Percentiles rank a stretch among this genome's conserved stretches.
Conservation (phyloP, 2,888 invertebrate species). For the Bhutanitis thaidina region DNA sequence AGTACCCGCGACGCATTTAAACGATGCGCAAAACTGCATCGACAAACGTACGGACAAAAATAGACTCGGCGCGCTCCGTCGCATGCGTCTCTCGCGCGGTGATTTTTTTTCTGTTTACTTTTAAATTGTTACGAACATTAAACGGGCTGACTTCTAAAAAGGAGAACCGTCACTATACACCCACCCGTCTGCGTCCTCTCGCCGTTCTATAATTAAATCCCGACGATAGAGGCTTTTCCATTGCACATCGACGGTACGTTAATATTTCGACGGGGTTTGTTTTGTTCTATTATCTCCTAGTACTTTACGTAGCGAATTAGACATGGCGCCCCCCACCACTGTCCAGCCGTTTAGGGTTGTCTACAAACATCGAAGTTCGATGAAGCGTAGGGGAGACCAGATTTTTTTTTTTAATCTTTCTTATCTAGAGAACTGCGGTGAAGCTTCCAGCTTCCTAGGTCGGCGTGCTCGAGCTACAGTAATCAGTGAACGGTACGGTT, state of each 20-base stretch:
- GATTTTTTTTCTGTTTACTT: constrained; percentile 14
- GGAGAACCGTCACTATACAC: neutral
- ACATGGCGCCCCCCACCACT: too few species aligned
- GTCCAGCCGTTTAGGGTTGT: too few species aligned
- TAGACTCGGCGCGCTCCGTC: neutral
- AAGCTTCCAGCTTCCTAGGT: too few species aligned
- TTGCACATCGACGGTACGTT: neutral
- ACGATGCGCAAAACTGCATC: constrained; percentile 7
- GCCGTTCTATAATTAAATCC: constrained; percentile 6
- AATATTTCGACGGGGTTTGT: too few species aligned
- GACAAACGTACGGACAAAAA: constrained; percentile 7
- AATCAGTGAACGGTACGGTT: too few species aligned
- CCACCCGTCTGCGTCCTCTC: neutral
- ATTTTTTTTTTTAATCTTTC: too few species aligned
- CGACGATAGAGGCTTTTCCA: neutral
- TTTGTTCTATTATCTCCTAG: too few species aligned
- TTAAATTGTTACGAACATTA: constrained; percentile 8
- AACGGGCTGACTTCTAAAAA: constrained; percentile 19
- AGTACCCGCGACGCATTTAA: neutral
- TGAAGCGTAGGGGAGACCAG: too few species aligned
- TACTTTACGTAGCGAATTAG: too few species aligned
- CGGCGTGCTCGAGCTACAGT: too few species aligned
- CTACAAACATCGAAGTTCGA: too few species aligned
- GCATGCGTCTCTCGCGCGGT: neutral
- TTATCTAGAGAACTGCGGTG: too few species aligned